Evolutionary conservation across 2,797 vertebrate species (phyloP).

Genomic region (Gymnoscopelus microlampas): DNA sequence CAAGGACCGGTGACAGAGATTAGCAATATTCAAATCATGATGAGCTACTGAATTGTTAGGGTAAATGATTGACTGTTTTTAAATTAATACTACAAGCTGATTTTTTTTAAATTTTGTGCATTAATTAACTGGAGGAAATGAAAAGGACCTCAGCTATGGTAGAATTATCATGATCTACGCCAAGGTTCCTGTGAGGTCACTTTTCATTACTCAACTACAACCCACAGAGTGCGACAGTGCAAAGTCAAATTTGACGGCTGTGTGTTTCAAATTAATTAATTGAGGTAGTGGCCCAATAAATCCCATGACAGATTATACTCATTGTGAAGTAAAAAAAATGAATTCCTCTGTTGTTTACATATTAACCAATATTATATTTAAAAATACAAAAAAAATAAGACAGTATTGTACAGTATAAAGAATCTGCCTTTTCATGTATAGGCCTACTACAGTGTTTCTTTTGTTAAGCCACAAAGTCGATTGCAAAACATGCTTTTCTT

Average conservation of each 20-base stretch:
- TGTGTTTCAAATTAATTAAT: slow-evolving; percentile 34
- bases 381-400: too few relatives aligned
- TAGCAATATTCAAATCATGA: slow-evolving; percentile 43
- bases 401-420: slow-evolving; percentile 3
- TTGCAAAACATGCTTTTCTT: too few relatives aligned
- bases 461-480: too few relatives aligned
- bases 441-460: too few relatives aligned
- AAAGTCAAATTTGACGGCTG: slow-evolving; percentile 46
- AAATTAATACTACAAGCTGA: slow-evolving; percentile 60
- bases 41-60: slow-evolving; percentile 39
- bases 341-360: slow-evolving; percentile 39
- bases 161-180: slow-evolving; percentile 42
- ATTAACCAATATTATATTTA: too few relatives aligned
- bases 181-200: slow-evolving; percentile 11
- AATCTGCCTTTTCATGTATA: slow-evolving; percentile 22
- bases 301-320: slow-evolving; percentile 23
- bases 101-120: slow-evolving; percentile 55
- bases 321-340: slow-evolving; percentile 51
- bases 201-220: slow-evolving; percentile 36
- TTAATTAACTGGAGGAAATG: slow-evolving; percentile 66
- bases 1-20: slow-evolving; percentile 43
- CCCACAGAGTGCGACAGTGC: slow-evolving; percentile 17
- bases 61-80: slow-evolving; percentile 71
- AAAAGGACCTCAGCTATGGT: slow-evolving; percentile 52
- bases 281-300: slow-evolving; percentile 55